A percentile compares a stretch with the other conserved stretches of the same genome.
These are phyloP conservation scores for Brachypterus glaber DNA, from an alignment of 2,888 invertebrate genomes.

Conservation along the genomic window DNA sequence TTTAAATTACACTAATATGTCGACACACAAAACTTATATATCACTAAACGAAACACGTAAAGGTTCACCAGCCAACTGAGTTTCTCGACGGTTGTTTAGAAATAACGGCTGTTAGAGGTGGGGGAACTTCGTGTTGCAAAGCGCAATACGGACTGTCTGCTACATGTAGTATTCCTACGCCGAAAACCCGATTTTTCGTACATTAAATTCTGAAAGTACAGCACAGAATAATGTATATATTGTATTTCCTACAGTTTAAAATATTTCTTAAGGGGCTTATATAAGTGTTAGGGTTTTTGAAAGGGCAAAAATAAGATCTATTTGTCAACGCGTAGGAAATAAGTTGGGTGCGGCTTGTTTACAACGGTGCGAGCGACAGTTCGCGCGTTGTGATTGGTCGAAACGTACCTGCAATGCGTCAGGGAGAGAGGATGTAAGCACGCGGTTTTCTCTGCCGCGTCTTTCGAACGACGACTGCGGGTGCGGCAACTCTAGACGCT, in stretches of 20 bases:
- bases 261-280: too few relatives aligned
- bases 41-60: constrained; percentile 29
- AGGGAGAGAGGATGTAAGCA: constrained; percentile 41
- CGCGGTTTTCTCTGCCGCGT: constrained; percentile 34
- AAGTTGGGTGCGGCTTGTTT: constrained; percentile 64
- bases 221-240: too few relatives aligned
- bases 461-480: constrained; percentile 30
- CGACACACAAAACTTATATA: constrained; percentile 27
- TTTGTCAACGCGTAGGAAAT: constrained; percentile 53
- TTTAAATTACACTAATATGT: constrained; percentile 33
- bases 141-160: constrained; percentile 42
- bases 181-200: constrained; percentile 14
- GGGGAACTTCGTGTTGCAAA: constrained; percentile 34
- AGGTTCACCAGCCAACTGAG: constrained; percentile 40
- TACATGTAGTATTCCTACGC: constrained; percentile 43
- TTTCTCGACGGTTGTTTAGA: constrained; percentile 39
- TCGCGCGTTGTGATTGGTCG: constrained; percentile 67
- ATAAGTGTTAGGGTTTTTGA: too few relatives aligned
- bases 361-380: constrained; percentile 52
- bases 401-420: constrained; percentile 82
- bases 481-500: constrained; percentile 35
- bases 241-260: too few relatives aligned
- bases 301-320: constrained; percentile 45
- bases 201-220: too few relatives aligned
- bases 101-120: constrained; percentile 27